Evolutionary conservation across 2,888 invertebrate species (phyloP).

Genomic region (Coleophora deauratella): DNA sequence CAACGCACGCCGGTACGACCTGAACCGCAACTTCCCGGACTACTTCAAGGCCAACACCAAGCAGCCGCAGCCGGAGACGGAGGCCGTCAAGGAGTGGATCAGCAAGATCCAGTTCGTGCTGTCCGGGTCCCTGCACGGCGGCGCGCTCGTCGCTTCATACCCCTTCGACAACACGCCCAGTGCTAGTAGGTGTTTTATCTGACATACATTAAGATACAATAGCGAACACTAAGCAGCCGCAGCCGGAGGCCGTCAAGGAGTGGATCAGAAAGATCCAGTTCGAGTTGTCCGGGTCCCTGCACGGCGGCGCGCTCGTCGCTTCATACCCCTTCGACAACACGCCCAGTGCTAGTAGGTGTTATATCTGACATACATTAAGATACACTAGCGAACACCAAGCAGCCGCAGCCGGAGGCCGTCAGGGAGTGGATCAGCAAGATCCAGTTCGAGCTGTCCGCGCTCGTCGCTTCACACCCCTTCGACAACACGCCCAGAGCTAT

Average conservation of each 20-base stretch:
- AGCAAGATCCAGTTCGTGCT: slow-evolving; percentile 94
- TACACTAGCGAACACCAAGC: not conserved
- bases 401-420: slow-evolving; percentile 1
- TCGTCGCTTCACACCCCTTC: no score
- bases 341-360: slow-evolving; percentile 87
- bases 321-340: slow-evolving; percentile 98
- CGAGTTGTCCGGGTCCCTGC: slow-evolving; percentile 93
- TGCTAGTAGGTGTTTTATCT: slow-evolving; percentile 79
- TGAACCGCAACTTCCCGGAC: slow-evolving; percentile 98
- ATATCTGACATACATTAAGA: slow-evolving; percentile 3
- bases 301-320: slow-evolving; percentile 96
- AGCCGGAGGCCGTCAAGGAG: slow-evolving; percentile 86
- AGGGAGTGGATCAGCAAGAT: not conserved
- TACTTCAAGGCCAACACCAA: slow-evolving; percentile 92
- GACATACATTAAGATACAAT: no score
- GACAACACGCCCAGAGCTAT: not conserved
- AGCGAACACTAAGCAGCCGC: slow-evolving; percentile 6
- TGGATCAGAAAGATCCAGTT: slow-evolving; percentile 96
- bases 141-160: slow-evolving; percentile 96
- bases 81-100: slow-evolving; percentile 95
- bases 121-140: slow-evolving; percentile 95
- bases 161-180: slow-evolving; percentile 97
- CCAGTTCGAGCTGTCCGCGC: no score
- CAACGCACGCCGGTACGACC: slow-evolving; percentile 90
- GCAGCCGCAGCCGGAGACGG: slow-evolving; percentile 94